phyloP scores from a whole-genome alignment of 2,797 vertebrate species.

The Pseudochromis fuscus region DNA sequence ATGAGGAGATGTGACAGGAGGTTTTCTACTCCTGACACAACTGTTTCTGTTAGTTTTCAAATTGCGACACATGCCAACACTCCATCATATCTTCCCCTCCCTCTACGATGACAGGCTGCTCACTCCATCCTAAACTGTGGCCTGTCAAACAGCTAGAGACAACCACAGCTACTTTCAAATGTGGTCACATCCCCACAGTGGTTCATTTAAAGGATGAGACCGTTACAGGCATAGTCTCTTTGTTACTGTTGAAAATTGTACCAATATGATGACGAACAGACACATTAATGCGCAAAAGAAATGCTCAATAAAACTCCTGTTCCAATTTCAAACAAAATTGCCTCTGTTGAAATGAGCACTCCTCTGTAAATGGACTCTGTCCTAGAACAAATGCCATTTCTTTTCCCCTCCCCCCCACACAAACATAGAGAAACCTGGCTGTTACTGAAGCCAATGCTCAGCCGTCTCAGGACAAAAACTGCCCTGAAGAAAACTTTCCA shows the following conservation, averaged over 20 bases:
- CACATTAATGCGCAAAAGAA: constrained; percentile 3
- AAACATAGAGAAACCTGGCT: constrained; percentile 32
- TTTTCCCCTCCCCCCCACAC: not conserved
- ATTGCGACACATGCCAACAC: not conserved
- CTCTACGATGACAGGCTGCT: not conserved
- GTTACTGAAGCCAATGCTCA: constrained; percentile 27
- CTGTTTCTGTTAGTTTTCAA: not conserved
- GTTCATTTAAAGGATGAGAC: not conserved
- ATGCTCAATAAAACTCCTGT: constrained; percentile 23
- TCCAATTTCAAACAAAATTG: constrained; percentile 38
- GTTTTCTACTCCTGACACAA: not conserved
- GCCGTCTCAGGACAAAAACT: constrained; percentile 42
- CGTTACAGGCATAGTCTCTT: not conserved
- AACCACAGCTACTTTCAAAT: too few relatives aligned
- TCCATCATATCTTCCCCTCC: too few relatives aligned
- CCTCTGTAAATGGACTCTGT: constrained; percentile 29
- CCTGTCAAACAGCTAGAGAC: too few relatives aligned
- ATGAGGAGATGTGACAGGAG: not conserved
- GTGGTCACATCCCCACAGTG: not conserved
- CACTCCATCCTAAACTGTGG: not conserved
- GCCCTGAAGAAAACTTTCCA: constrained; percentile 49
- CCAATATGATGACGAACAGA: not conserved
- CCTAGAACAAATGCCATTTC: constrained; percentile 32
- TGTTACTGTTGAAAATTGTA: not conserved
- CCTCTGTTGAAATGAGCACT: constrained; percentile 31